Percentiles rank a stretch among this genome's conserved stretches.
Evolutionary conservation across 1,140 invertebrate species (phyloP).

Genomic region (Ostrea edulis): DNA sequence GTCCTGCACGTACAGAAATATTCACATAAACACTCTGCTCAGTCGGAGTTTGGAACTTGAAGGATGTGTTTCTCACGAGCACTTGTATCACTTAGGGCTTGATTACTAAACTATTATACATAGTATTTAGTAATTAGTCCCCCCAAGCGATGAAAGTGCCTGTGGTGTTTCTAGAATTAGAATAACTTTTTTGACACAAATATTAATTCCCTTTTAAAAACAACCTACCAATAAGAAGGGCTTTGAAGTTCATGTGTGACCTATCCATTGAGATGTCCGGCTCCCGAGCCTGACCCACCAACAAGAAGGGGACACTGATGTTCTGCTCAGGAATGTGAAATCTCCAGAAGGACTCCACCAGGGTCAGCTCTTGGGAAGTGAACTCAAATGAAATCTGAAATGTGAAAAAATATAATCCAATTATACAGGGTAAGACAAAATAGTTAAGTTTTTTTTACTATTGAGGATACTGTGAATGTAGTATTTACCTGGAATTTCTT

Average conservation of each 20-base stretch:
- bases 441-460: neutral
- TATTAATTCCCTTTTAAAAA: neutral
- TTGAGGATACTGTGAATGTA: neutral
- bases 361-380: slow-evolving; percentile 69
- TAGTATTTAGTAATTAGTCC: too few relatives aligned
- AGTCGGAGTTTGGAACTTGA: too few relatives aligned
- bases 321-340: slow-evolving; percentile 77
- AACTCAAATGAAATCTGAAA: slow-evolving; percentile 78
- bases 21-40: too few relatives aligned
- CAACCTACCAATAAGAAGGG: slow-evolving; percentile 77
- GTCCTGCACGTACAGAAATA: slow-evolving; percentile 60
- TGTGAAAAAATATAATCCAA: neutral
- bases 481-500: slow-evolving; percentile 75
- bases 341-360: slow-evolving; percentile 78
- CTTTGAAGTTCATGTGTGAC: slow-evolving; percentile 78
- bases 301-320: slow-evolving; percentile 78
- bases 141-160: too few relatives aligned
- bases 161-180: too few relatives aligned
- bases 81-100: too few relatives aligned
- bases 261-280: slow-evolving; percentile 77
- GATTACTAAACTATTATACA: too few relatives aligned
- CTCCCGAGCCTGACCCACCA: slow-evolving; percentile 77
- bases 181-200: too few relatives aligned
- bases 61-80: too few relatives aligned
- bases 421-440: neutral